Conservation (phyloP, 2,113 vertebrate genomes). For the Hirundichthys speculiger region DNA sequence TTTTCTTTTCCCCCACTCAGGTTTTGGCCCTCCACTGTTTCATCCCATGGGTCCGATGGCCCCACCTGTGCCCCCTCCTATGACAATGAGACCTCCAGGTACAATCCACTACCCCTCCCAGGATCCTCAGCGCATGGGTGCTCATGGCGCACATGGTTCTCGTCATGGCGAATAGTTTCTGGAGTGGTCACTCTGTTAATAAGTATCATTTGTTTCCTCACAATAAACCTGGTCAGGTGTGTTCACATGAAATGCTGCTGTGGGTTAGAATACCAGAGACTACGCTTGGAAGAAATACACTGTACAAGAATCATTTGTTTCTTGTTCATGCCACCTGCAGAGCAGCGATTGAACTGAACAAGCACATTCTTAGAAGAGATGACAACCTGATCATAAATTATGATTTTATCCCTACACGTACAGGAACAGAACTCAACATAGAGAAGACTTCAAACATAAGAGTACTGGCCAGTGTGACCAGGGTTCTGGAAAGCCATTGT, state of each 20-base stretch:
- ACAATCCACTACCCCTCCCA: conserved; percentile 97
- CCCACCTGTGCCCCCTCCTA: conserved; percentile 85
- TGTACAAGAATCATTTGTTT: background rate
- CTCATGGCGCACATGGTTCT: conserved; percentile 85
- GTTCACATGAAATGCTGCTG: conserved; percentile 12
- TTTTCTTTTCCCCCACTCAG: conserved; percentile 70
- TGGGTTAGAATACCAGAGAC: conserved; percentile 7
- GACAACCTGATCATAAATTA: conserved; percentile 14
- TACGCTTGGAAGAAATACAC: conserved; percentile 15
- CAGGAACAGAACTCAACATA: conserved; percentile 25
- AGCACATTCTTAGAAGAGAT: conserved; percentile 3
- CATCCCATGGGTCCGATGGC: conserved; percentile 89
- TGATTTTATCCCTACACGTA: conserved; percentile 2
- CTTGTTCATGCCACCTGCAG: conserved; percentile 29
- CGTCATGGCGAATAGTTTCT: conserved; percentile 83
- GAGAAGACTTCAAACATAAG: conserved; percentile 19
- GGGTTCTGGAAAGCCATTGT: conserved; percentile 31
- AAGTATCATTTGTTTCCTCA: conserved; percentile 11
- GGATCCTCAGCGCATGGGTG: conserved; percentile 96
- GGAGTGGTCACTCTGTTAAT: conserved; percentile 2
- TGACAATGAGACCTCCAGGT: conserved; percentile 92
- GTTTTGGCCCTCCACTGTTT: conserved; percentile 88
- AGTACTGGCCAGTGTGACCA: background rate
- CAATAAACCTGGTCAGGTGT: conserved; percentile 15
- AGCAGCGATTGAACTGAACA: conserved; percentile 33